phyloP scores from a whole-genome alignment of 2,797 vertebrate species.

The Myioborus miniatus region DNA sequence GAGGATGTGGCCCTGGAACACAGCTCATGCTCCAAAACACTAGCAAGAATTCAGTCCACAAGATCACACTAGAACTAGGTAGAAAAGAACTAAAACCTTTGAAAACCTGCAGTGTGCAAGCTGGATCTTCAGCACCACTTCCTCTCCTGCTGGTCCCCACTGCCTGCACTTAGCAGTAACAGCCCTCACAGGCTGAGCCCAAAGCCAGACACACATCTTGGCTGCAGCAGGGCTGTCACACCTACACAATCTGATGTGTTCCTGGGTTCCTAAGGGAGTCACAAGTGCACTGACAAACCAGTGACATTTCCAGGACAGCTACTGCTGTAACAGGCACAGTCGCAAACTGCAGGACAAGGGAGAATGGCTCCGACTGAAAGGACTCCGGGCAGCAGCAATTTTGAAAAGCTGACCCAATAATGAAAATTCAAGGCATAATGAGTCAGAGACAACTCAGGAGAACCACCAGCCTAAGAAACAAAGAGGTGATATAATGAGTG shows the following conservation, averaged over 20 bases:
- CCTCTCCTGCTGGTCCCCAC: neutral
- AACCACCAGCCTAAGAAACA: neutral
- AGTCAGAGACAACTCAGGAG: neutral
- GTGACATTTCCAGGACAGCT: neutral
- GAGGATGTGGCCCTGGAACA: neutral
- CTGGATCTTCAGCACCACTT: neutral
- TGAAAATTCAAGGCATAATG: neutral
- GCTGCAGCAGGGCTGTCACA: neutral
- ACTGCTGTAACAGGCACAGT: neutral
- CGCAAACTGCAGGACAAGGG: neutral
- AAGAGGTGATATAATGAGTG: neutral
- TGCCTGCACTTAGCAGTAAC: neutral
- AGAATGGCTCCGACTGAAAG: neutral
- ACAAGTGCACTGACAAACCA: neutral
- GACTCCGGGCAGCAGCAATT: neutral
- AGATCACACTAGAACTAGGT: neutral
- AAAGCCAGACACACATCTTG: neutral
- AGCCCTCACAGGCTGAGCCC: neutral
- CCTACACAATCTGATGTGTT: neutral
- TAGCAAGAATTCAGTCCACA: neutral
- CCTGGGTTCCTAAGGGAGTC: neutral
- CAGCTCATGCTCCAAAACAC: neutral
- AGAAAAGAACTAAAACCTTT: neutral
- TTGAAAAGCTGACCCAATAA: neutral
- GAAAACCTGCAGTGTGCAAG: neutral